Evolutionary conservation across 2,113 vertebrate genomes (phyloP), one percentile per base, ranked within the genome.

Genomic region (Ceuthmochares aereus): DNA sequence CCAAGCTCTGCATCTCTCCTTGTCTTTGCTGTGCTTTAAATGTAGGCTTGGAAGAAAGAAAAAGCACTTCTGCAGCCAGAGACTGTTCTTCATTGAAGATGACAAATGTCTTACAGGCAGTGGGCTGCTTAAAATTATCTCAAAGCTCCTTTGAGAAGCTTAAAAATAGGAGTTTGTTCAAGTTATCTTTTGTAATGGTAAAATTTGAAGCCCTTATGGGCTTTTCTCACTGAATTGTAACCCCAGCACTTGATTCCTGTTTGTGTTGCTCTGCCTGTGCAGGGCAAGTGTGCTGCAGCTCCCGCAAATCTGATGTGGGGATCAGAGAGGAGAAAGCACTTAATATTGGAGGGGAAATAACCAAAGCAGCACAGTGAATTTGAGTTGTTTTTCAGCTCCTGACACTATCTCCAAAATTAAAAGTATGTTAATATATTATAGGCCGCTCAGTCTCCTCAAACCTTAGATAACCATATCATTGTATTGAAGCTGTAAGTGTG

Each of bases 381-480:
- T 2, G 51, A 67, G 86, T 14, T 90, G 37, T 63, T 93, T 86
- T 72, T 81, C 66, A 89, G 56, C 58, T 84, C 40, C 27, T 93
- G 92, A 89, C 93, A 29, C 56, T 90, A 90, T 95, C 96, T 95
- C 60, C 2, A 3, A 89, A 96, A 93, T 68, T 79, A 84, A 64
- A 90, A 96, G 83, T 84, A 64, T 58, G 36, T 77, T 93, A 90
- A 92, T 95, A 76, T 42, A 79, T 89, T 84, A 34, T 15, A 68
- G 88, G 56, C 77, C 81, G 76, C 72, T 92, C 75, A 4, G 60
- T 67, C 88, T 92, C 60, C 83, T 84, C 69, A 55, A 55, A 47
- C 66, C 62, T 54, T 60, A 90, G 95, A 92, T 92, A 96, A 60
- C 83, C 27, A 0, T 89, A 56, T 95, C 56, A 49, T 68, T 72